A percentile compares a stretch with the other conserved stretches of the same genome.
These are phyloP conservation scores for Daktulosphaira vitifoliae DNA, from an alignment of 1,140 invertebrate species.

Conservation along the genomic window DNA sequence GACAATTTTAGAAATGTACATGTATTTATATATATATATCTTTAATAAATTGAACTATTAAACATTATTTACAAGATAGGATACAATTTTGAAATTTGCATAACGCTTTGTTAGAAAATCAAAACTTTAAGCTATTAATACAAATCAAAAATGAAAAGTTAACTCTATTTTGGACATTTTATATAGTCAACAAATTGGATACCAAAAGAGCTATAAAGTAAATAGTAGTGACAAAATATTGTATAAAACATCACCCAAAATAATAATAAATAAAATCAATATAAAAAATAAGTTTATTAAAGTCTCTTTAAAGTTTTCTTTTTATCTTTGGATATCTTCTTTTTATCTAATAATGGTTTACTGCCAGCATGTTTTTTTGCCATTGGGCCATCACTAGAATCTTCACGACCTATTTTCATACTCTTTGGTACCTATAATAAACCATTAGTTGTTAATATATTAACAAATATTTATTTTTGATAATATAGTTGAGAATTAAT, in stretches of 20 bases:
- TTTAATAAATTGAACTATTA: constrained; percentile 21
- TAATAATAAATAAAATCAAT: constrained; percentile 10
- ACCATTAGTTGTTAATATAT: no score
- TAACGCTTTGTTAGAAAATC: neutral
- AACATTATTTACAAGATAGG: constrained; percentile 18
- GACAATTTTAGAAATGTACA: no score
- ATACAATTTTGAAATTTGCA: constrained; percentile 7
- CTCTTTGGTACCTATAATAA: constrained; percentile 30
- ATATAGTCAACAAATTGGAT: neutral
- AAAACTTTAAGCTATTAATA: no score
- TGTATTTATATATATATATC: neutral
- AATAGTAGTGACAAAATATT: neutral
- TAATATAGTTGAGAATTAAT: no score
- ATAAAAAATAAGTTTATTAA: neutral
- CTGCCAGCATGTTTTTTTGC: constrained; percentile 80
- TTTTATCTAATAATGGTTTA: constrained; percentile 69
- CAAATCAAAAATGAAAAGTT: neutral
- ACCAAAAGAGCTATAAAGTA: constrained; percentile 8
- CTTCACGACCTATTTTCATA: constrained; percentile 32
- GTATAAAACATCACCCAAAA: constrained; percentile 7
- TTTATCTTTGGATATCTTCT: constrained; percentile 71
- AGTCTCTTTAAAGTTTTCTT: constrained; percentile 79
- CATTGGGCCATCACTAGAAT: constrained; percentile 54
- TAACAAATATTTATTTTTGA: no score
- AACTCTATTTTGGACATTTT: neutral